Conservation (phyloP, 1,140 invertebrate species). For the Uloborus diversus region DNA sequence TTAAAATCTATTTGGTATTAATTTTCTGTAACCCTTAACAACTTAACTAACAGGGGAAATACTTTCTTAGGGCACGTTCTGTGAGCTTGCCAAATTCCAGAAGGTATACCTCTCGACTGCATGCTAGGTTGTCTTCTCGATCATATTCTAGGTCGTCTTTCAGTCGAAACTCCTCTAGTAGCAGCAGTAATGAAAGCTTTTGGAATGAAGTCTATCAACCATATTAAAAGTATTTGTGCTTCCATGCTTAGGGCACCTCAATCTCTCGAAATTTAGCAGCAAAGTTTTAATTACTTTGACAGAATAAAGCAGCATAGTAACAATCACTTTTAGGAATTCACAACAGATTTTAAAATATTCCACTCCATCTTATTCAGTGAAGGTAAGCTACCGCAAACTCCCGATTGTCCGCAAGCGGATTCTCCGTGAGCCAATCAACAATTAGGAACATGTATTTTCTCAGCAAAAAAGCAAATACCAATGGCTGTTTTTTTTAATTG, state of each 20-base stretch:
- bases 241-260: constrained; percentile 5
- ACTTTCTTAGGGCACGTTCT: constrained; percentile 43
- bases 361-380: not conserved
- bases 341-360: not conserved
- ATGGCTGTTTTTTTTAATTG: too few species aligned
- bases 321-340: not conserved
- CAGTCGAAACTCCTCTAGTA: constrained; percentile 31
- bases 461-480: too few species aligned
- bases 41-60: constrained; percentile 16
- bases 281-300: not conserved
- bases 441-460: too few species aligned
- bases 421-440: too few species aligned
- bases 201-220: constrained; percentile 38
- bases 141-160: constrained; percentile 31
- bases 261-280: constrained; percentile 37
- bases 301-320: not conserved
- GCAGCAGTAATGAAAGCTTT: constrained; percentile 43
- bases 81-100: constrained; percentile 21
- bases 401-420: too few species aligned
- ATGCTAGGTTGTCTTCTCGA: constrained; percentile 5
- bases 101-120: not conserved
- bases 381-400: too few species aligned
- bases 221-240: constrained; percentile 24
- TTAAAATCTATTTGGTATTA: too few species aligned
- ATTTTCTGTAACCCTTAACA: too few species aligned